Evolutionary conservation across 2,797 vertebrate species (phyloP).

Genomic region (Scomberomorus guttatus): DNA sequence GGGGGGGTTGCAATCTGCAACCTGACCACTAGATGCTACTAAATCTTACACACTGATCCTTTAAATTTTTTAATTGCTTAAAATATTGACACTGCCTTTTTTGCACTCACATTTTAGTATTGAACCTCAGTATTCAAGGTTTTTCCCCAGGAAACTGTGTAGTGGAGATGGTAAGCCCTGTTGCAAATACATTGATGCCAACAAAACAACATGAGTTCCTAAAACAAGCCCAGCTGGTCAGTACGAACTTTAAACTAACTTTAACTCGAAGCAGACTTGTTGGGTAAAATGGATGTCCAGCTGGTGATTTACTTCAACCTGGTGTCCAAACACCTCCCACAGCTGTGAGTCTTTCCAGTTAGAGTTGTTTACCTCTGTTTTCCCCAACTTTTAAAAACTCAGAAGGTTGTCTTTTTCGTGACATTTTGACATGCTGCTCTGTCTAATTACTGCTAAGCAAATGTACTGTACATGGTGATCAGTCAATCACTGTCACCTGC

Average conservation of each 20-base stretch:
- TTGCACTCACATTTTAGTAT: not conserved
- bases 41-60: too few relatives aligned
- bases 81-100: not conserved
- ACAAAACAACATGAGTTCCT: not conserved
- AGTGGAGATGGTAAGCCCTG: not conserved
- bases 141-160: not conserved
- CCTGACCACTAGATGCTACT: too few relatives aligned
- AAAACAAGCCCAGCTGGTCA: not conserved
- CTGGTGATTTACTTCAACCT: not conserved
- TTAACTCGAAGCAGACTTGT: not conserved
- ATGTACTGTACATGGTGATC: conserved; percentile 3
- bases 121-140: not conserved
- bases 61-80: not conserved
- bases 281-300: not conserved
- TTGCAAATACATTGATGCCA: not conserved
- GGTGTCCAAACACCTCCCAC: not conserved
- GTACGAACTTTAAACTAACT: conserved; percentile 1
- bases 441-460: conserved; percentile 25
- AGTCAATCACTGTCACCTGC: conserved; percentile 16
- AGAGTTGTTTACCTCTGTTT: not conserved
- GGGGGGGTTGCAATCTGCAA: too few relatives aligned
- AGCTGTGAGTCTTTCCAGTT: not conserved
- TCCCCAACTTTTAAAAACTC: conserved; percentile 10
- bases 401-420: not conserved
- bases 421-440: not conserved